A percentile compares a stretch with the other conserved stretches of the same genome.
Conservation (phyloP, 1,140 invertebrate genomes). For the Euwallacea similis region DNA sequence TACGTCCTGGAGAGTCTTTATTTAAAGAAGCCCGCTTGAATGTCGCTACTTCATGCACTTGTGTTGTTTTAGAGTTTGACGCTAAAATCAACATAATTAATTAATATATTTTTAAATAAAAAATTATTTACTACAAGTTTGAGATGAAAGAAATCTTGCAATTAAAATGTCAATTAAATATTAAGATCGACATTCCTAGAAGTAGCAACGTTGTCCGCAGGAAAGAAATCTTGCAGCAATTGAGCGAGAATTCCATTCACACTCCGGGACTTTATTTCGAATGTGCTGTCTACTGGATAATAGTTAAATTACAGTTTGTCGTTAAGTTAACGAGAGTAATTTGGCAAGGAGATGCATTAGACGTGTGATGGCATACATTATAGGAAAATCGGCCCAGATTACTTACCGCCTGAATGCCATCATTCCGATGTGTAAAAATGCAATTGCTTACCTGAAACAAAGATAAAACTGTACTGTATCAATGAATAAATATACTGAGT, state of each 20-base stretch:
- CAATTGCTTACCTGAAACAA: too few species aligned
- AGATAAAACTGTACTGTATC: too few species aligned
- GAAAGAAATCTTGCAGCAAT: background rate
- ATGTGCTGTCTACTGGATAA: background rate
- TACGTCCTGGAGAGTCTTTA: slow-evolving; percentile 16
- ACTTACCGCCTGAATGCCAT: too few species aligned
- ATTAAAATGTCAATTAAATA: background rate
- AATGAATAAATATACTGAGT: too few species aligned
- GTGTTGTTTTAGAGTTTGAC: slow-evolving; percentile 7
- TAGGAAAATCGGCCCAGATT: too few species aligned
- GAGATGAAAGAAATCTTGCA: background rate
- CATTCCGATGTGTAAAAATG: too few species aligned
- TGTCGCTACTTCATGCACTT: background rate
- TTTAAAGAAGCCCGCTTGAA: background rate
- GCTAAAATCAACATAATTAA: background rate
- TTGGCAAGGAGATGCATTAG: background rate
- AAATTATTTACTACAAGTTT: too few species aligned
- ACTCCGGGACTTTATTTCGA: background rate
- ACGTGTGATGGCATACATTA: too few species aligned
- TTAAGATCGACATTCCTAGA: background rate
- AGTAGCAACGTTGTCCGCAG: background rate
- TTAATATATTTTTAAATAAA: background rate
- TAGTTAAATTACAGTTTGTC: slow-evolving; percentile 3
- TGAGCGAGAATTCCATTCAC: background rate
- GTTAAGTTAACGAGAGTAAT: background rate